Conservation (phyloP, 1,140 invertebrate species). For the Nautilus pompilius region DNA sequence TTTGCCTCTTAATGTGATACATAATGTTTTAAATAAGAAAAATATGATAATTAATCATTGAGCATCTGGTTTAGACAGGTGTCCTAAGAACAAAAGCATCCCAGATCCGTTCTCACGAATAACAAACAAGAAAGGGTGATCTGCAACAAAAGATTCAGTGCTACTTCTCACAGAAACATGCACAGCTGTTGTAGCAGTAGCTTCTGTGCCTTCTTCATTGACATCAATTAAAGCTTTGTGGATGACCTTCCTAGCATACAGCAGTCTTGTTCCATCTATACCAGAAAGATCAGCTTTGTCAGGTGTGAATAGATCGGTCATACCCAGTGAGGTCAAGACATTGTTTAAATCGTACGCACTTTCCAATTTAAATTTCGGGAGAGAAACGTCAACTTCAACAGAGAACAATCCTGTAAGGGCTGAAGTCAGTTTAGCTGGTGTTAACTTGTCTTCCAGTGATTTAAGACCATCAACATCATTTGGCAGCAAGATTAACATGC, state of each 20-base stretch:
- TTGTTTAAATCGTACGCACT: constrained; percentile 59
- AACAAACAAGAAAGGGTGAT: constrained; percentile 72
- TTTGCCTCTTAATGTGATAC: no score
- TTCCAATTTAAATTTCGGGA: constrained; percentile 70
- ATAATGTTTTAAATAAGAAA: no score
- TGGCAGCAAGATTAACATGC: constrained; percentile 75
- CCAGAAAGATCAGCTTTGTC: constrained; percentile 63
- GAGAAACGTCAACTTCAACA: constrained; percentile 23
- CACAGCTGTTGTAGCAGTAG: constrained; percentile 48
- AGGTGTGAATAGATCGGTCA: constrained; percentile 45
- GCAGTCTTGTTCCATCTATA: constrained; percentile 45
- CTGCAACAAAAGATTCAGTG: constrained; percentile 62
- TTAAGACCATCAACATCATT: constrained; percentile 39
- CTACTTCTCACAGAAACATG: constrained; percentile 10
- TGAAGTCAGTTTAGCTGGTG: constrained; percentile 51
- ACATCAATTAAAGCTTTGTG: constrained; percentile 63
- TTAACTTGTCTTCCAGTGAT: constrained; percentile 59
- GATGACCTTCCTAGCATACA: constrained; percentile 39
- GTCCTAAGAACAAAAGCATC: constrained; percentile 67
- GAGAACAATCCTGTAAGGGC: not conserved
- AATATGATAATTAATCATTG: no score
- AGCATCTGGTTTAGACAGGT: constrained; percentile 15
- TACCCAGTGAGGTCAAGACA: constrained; percentile 54
- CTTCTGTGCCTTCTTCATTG: constrained; percentile 53
- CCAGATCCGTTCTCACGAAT: constrained; percentile 64